These are phyloP conservation scores for Pangasius sanitwongsei DNA, from an alignment of 2,797 vertebrate species.

Conservation along the genomic window DNA sequence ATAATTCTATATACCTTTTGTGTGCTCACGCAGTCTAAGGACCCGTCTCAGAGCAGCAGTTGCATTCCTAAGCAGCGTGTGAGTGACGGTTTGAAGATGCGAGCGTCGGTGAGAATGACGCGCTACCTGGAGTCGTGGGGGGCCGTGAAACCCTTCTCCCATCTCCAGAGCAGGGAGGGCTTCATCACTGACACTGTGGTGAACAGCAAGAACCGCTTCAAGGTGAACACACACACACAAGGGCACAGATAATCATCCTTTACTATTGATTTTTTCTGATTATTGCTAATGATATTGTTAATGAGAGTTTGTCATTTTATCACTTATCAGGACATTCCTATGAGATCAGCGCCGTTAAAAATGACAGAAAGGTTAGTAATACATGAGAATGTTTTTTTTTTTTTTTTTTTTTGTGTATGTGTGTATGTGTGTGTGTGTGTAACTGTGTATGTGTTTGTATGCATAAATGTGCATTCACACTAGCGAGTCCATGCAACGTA, in stretches of 20 bases:
- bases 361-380: conserved; percentile 83
- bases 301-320: conserved; percentile 15
- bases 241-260: too few species aligned
- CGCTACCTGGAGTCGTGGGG: conserved; percentile 98
- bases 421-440: not conserved
- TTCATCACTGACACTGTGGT: conserved; percentile 78
- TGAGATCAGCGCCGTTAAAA: conserved; percentile 75
- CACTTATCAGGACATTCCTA: conserved; percentile 83
- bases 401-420: not conserved
- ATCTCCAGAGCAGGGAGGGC: conserved; percentile 89
- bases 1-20: too few species aligned
- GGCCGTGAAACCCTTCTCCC: conserved; percentile 93
- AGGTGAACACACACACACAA: conserved; percentile 69
- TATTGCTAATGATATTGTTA: not conserved
- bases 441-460: not conserved
- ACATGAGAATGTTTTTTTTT: not conserved
- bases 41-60: conserved; percentile 72
- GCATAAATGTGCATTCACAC: not conserved
- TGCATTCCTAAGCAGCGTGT: conserved; percentile 79
- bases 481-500: not conserved
- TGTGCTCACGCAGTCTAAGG: conserved; percentile 78
- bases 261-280: not conserved
- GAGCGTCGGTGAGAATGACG: conserved; percentile 94
- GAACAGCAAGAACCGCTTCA: conserved; percentile 77
- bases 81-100: conserved; percentile 90